Conservation (phyloP, 2,113 vertebrate genomes). For the Mystacornis crossleyi region DNA sequence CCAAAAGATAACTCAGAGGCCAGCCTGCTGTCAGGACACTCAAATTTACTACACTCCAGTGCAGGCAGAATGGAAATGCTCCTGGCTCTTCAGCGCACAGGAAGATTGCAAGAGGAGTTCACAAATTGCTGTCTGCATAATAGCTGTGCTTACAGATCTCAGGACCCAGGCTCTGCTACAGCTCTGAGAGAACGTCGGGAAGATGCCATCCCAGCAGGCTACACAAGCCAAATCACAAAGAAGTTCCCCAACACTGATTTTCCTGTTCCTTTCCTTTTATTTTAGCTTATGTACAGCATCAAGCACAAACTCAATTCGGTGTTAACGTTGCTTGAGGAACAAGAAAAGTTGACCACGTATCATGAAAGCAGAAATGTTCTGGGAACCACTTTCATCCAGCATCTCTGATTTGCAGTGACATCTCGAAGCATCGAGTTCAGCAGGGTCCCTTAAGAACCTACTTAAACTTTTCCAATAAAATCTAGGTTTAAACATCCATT, state of each 20-base stretch:
- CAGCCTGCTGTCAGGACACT: neutral
- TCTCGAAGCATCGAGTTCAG: neutral
- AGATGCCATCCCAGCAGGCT: neutral
- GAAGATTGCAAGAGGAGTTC: neutral
- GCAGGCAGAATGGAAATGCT: neutral
- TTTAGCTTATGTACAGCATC: neutral
- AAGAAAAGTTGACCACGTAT: neutral
- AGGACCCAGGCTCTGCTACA: neutral
- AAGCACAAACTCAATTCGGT: neutral
- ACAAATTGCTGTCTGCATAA: neutral
- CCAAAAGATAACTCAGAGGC: neutral
- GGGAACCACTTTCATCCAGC: conserved; percentile 11
- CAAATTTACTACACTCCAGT: neutral
- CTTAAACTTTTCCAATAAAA: neutral
- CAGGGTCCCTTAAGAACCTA: neutral
- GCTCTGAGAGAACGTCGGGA: neutral
- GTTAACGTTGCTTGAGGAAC: neutral
- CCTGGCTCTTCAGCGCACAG: neutral
- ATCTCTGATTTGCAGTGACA: conserved; percentile 2
- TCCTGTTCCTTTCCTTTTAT: neutral
- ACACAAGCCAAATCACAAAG: neutral
- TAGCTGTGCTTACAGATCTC: neutral
- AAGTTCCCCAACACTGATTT: neutral
- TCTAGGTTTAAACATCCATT: neutral
- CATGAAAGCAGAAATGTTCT: conserved; percentile 14